These are phyloP conservation scores for Nomada ferruginata DNA, from an alignment of 2,888 invertebrate genomes.

Conservation along the genomic window DNA sequence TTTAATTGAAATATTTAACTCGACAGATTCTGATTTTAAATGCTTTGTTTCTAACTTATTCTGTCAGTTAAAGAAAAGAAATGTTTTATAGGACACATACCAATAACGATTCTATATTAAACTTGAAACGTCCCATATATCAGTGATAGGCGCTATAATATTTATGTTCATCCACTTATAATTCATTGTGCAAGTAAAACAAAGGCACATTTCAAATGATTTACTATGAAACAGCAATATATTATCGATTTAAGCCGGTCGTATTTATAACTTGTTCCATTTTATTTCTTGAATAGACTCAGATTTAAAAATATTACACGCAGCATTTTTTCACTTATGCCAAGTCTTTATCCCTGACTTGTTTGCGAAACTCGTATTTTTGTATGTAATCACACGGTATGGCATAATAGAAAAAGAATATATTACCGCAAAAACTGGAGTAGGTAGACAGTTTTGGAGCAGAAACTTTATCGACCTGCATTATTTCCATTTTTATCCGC, in stretches of 20 bases:
- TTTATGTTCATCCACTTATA: background rate
- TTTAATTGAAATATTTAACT: too few relatives aligned
- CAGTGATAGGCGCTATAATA: too few relatives aligned
- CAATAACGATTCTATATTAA: too few relatives aligned
- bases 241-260: background rate
- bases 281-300: background rate
- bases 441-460: constrained; percentile 6
- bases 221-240: background rate
- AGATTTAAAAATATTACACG: background rate
- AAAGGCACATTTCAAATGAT: background rate
- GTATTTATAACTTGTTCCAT: background rate
- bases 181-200: background rate
- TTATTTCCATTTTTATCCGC: constrained; percentile 2
- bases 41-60: too few relatives aligned
- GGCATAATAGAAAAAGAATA: background rate
- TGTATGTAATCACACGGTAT: background rate
- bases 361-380: constrained; percentile 1
- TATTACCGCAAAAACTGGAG: constrained; percentile 1
- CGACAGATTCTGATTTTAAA: too few relatives aligned
- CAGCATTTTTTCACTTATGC: background rate
- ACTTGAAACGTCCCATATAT: too few relatives aligned
- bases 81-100: too few relatives aligned
- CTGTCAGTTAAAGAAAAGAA: too few relatives aligned
- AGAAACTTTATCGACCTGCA: constrained; percentile 10
- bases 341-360: background rate